Percentiles rank a stretch among this genome's conserved stretches.
Evolutionary conservation across 2,797 vertebrate species (phyloP).

Genomic region (Malurus leucopterus): DNA sequence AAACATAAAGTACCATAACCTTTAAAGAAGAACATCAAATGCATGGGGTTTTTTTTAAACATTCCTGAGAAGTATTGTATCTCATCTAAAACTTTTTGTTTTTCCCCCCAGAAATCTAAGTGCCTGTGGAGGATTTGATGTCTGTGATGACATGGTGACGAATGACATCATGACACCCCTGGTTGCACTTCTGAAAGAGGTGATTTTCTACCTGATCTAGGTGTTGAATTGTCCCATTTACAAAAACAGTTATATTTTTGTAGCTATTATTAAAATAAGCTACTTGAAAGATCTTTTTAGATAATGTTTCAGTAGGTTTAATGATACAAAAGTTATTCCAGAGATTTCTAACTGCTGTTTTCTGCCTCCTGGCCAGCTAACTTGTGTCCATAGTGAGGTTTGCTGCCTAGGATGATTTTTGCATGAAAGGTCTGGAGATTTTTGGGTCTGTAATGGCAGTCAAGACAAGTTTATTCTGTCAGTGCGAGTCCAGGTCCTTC

Average conservation of each 20-base stretch:
- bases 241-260: background rate
- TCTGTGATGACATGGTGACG: slow-evolving; percentile 96
- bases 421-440: background rate
- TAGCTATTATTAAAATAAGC: background rate
- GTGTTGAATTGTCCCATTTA: background rate
- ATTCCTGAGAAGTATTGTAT: background rate
- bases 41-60: rapidly evolving
- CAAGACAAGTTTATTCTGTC: background rate
- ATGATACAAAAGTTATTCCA: background rate
- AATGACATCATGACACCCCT: slow-evolving; percentile 94
- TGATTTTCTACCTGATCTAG: slow-evolving; percentile 35
- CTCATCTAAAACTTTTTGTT: background rate
- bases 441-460: background rate
- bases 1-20: background rate
- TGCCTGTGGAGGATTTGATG: slow-evolving; percentile 91
- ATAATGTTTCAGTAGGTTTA: background rate
- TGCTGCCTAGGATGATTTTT: background rate
- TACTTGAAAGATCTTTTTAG: background rate
- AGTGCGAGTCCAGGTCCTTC: background rate
- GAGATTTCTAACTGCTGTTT: background rate
- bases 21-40: background rate
- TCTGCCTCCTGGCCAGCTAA: background rate
- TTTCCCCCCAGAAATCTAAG: slow-evolving; percentile 85
- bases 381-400: background rate
- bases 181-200: slow-evolving; percentile 89